Percentiles rank a stretch among this genome's conserved stretches.
Evolutionary conservation across 2,888 invertebrate species (phyloP).

Genomic region (Erpobdella octoculata): DNA sequence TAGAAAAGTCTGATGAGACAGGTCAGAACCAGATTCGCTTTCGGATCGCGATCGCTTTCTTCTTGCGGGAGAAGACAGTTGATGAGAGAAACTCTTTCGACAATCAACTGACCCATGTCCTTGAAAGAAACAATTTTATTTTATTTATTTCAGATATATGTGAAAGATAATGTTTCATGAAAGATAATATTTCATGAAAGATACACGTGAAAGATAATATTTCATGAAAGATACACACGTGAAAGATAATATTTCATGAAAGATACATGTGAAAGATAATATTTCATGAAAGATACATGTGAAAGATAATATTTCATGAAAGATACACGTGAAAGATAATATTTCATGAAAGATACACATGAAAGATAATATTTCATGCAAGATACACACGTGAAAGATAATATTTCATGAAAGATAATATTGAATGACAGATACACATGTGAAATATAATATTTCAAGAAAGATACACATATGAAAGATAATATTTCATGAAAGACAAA

Average conservation of each 20-base stretch:
- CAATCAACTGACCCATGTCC: conserved; percentile 81
- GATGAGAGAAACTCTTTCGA: conserved; percentile 79
- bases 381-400: not conserved
- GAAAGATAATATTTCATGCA: too few species aligned
- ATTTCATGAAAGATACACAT: not conserved
- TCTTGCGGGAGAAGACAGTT: conserved; percentile 65
- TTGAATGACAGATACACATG: not conserved
- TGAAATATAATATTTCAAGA: not conserved
- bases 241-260: not conserved
- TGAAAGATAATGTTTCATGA: not conserved
- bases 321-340: too few species aligned
- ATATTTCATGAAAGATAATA: not conserved
- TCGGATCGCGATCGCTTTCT: not conserved
- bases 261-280: not conserved
- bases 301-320: not conserved
- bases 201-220: not conserved
- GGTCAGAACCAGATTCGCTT: conserved; percentile 40
- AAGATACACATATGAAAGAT: not conserved
- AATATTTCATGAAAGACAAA: not conserved
- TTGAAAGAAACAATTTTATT: conserved; percentile 41
- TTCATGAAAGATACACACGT: not conserved
- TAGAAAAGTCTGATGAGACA: conserved; percentile 49
- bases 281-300: too few species aligned
- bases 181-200: not conserved
- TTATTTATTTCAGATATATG: not conserved